These are phyloP conservation scores for Hyperoodon ampullatus DNA, from an alignment of 2,113 vertebrate species.

Conservation along the genomic window DNA sequence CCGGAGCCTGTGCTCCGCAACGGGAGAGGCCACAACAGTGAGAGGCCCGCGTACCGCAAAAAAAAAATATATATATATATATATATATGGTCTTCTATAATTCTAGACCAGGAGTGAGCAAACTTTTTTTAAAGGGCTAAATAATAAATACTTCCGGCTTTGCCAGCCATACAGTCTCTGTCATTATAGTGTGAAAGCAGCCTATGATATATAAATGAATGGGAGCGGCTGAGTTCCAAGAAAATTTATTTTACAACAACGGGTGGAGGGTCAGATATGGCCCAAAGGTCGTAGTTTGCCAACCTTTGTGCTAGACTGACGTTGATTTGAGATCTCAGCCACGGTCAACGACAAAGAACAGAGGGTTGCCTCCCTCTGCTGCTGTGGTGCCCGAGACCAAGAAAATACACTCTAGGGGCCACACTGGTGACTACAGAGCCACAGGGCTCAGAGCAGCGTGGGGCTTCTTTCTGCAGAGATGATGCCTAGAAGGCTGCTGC, in stretches of 20 bases:
- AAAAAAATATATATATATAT: too few relatives aligned
- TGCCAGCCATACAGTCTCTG: background rate
- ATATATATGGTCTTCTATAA: background rate
- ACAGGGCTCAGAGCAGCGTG: background rate
- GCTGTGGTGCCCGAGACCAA: background rate
- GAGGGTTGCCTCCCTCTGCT: background rate
- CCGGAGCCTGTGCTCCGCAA: too few relatives aligned
- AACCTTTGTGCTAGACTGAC: background rate
- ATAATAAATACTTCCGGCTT: background rate
- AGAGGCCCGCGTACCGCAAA: too few relatives aligned
- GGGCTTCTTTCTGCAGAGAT: background rate
- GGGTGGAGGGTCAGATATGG: background rate
- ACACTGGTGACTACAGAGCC: background rate
- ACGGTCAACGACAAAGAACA: background rate
- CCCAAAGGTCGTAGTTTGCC: background rate
- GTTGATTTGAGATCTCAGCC: background rate
- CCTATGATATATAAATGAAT: background rate
- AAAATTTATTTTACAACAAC: background rate
- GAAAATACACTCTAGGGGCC: background rate
- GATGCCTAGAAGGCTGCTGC: background rate
- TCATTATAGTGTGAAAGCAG: background rate
- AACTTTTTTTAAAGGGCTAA: slow-evolving; percentile 55
- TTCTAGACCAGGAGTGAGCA: background rate
- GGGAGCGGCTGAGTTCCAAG: background rate
- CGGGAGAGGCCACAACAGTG: too few relatives aligned